Evolutionary conservation across 2,797 vertebrate species (phyloP), one percentile per base, ranked within the genome.

Genomic region (Potorous gilbertii): DNA sequence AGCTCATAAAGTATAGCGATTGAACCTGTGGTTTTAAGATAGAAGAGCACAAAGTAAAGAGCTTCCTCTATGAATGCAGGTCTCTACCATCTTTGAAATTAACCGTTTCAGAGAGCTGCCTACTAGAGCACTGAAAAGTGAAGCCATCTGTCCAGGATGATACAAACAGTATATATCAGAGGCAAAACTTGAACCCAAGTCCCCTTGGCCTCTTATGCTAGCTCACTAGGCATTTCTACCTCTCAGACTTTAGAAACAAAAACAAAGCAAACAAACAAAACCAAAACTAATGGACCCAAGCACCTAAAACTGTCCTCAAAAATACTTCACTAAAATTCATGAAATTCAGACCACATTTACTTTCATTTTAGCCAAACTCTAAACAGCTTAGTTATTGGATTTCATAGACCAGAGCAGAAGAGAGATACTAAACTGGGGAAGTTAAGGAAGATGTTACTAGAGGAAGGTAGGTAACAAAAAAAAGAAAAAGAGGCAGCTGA

Each of bases 401-500:
- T 95, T 74, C 57, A 8, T 24, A 9, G 18, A 81, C 31, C 4
- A 56, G 56, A 24, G 12, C 55, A 87, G 59, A 54, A 28, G 4
- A 91, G 52, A 56, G 62, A 74, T 40, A 21, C 34, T 40, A n/a
- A 74, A 40, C 62, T 40, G 34, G 5, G 5, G 62, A 28, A n/a
- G 34, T 74, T 14, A 16, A 18, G 62, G 34, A 2, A 74, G 27
- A 74, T 40, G 34, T 74, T 40, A 74, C 46, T 0, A 3, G 55
- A 92, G 92, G 55, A 34, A 56, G 16, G 50, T 31, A 90, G 52
- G 52, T 52, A 52, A 52, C 52, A 91, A 40, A 2, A 0, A 0
- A 16, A 93, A n/a, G 5, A 56, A 0, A 55, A 24, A 0, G 40
- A 0, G 52, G 21, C 0, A 5, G 24, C 54, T n/a, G 55, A n/a